These are phyloP conservation scores for Corella eumyota DNA, from an alignment of 23 tunicate species.

Conservation along the genomic window DNA sequence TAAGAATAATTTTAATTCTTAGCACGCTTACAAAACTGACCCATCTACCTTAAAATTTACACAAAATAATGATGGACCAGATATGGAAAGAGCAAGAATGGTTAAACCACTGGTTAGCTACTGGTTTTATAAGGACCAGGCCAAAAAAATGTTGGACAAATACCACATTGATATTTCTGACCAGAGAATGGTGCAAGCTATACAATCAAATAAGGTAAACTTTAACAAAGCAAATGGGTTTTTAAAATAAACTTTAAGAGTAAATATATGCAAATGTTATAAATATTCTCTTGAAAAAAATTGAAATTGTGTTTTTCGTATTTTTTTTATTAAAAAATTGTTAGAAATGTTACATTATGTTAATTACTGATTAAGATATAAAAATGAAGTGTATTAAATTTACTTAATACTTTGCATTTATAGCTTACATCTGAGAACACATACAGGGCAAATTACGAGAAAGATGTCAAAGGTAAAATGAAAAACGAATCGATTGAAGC, in stretches of 20 bases:
- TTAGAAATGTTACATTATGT: no score
- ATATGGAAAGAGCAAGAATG: slow-evolving; percentile 28
- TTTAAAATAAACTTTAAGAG: no score
- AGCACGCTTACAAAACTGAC: slow-evolving; percentile 49
- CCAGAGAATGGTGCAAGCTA: slow-evolving; percentile 51
- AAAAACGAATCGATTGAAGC: slow-evolving; percentile 32
- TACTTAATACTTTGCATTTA: not conserved
- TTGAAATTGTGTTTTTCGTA: no score
- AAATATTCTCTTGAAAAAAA: no score
- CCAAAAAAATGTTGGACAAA: slow-evolving; percentile 86
- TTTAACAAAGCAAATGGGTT: not conserved
- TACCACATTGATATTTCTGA: slow-evolving; percentile 68
- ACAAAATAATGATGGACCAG: slow-evolving; percentile 48
- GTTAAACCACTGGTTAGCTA: slow-evolving; percentile 72
- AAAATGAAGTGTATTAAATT: no score
- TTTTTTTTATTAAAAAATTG: no score
- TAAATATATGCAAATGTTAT: no score
- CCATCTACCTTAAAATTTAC: slow-evolving; percentile 42
- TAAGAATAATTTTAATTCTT: no score
- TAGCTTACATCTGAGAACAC: slow-evolving; percentile 52
- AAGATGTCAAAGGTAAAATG: slow-evolving; percentile 63
- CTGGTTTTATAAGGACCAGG: slow-evolving; percentile 77
- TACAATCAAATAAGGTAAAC: slow-evolving; percentile 68
- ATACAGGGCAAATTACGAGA: slow-evolving; percentile 57
- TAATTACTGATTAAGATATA: no score